These are phyloP conservation scores for Myathropa florea DNA, from an alignment of 2,888 invertebrate species.

Conservation along the genomic window DNA sequence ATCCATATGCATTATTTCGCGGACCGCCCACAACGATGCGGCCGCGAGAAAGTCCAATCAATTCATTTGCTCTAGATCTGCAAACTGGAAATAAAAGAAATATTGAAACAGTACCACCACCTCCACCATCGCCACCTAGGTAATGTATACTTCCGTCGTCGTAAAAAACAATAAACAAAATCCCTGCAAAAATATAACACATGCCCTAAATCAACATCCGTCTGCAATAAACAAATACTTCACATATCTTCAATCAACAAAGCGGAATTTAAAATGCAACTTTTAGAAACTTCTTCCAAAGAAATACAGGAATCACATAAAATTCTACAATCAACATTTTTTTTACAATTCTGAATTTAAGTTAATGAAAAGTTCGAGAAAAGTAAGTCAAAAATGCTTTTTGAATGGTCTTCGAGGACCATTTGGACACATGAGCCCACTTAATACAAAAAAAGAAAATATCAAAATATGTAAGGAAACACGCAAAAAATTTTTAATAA, in stretches of 20 bases:
- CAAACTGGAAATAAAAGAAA: conserved; percentile 79
- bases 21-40: conserved; percentile 79
- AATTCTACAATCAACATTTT: conserved; percentile 51
- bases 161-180: conserved; percentile 42
- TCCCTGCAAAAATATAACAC: conserved; percentile 66
- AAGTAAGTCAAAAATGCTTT: conserved; percentile 33
- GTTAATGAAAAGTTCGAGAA: conserved; percentile 9
- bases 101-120: conserved; percentile 76
- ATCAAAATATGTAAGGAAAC: conserved; percentile 71
- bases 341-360: conserved; percentile 2
- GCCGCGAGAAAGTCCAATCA: conserved; percentile 77
- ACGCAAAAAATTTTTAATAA: conserved; percentile 72
- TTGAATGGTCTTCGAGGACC: conserved; percentile 57
- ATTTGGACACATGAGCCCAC: conserved; percentile 62
- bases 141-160: conserved; percentile 47
- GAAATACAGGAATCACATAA: conserved; percentile 48
- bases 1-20: conserved; percentile 79
- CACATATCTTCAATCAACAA: conserved; percentile 78
- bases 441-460: conserved; percentile 10
- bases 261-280: conserved; percentile 58
- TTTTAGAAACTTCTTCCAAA: conserved; percentile 12
- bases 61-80: conserved; percentile 78
- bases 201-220: conserved; percentile 62
- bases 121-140: conserved; percentile 76
- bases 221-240: conserved; percentile 51